Percentiles rank a stretch among this genome's conserved stretches.
Evolutionary conservation across 1,140 invertebrate genomes (phyloP).

Genomic region (Apolygus lucorum): DNA sequence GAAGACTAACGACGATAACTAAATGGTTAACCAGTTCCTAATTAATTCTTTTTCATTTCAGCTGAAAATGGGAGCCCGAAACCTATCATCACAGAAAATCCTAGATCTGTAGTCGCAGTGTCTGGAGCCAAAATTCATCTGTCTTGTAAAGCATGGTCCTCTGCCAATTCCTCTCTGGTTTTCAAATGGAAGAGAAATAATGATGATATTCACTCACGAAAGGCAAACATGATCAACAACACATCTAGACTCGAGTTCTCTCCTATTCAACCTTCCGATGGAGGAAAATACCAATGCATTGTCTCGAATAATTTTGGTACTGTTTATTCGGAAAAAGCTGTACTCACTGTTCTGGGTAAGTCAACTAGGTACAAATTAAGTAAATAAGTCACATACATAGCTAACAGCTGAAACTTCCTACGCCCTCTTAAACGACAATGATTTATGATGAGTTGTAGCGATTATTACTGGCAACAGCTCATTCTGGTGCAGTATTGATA

Average conservation of each 20-base stretch:
- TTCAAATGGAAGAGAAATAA: slow-evolving; percentile 89
- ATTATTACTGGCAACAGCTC: no score
- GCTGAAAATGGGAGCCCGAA: slow-evolving; percentile 69
- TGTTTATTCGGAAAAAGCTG: slow-evolving; percentile 77
- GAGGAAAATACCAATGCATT: slow-evolving; percentile 87
- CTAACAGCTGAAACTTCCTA: not conserved
- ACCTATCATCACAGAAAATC: slow-evolving; percentile 72
- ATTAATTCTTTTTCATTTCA: slow-evolving; percentile 38
- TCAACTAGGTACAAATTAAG: no score
- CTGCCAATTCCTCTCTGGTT: slow-evolving; percentile 49
- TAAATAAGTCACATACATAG: not conserved
- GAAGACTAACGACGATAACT: no score
- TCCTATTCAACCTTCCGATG: slow-evolving; percentile 64
- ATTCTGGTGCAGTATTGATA: no score
- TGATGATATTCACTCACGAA: slow-evolving; percentile 49
- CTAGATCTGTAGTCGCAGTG: slow-evolving; percentile 67
- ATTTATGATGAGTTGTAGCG: no score
- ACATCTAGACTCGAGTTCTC: slow-evolving; percentile 60
- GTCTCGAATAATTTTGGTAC: slow-evolving; percentile 83
- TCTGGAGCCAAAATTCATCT: slow-evolving; percentile 75
- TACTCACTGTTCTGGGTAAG: slow-evolving; percentile 72
- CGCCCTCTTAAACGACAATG: not conserved
- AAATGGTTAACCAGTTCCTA: no score
- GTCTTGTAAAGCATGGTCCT: slow-evolving; percentile 63
- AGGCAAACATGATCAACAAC: slow-evolving; percentile 25